Evolutionary conservation across 2,797 vertebrate genomes (phyloP), one percentile per base, ranked within the genome.

Genomic region (Protosalanx chinensis): DNA sequence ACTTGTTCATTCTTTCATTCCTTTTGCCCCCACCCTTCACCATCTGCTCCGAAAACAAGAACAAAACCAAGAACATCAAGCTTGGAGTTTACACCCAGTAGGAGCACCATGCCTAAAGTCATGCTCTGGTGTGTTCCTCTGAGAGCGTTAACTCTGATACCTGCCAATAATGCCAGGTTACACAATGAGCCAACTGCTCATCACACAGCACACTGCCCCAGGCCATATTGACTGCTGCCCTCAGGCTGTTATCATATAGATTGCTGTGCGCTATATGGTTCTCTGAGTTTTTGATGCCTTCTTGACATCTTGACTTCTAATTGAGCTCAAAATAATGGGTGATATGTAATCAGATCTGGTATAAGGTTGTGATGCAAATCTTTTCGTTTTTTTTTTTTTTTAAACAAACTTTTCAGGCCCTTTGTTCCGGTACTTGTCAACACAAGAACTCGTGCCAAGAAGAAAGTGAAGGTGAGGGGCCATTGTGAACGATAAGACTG

Each of bases 391-490:
- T 10, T 1, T 1, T 8, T 13, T 10, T 46, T 46, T 46, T 2
- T 12, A 46, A 46, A 46, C 1, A 1, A 46, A 46, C 41, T 46
- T 41, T 46, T 46, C 41, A 46, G 41, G 2, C 41, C 41, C 7
- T 46, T 46, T 46, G 10, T 46, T 13, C 41, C 10, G 41, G 12
- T 46, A 3, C 37, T 41, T 41, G 37, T 41, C 37, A 41, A 41
- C 37, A 41, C 41, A 13, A 56, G 51, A 16, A 16, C 51, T 16
- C 15, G n/a, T 37, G 32, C 67, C 33, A 57, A 37, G n/a, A n/a
- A 58, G 56, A 27, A 18, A 68, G 18, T 57, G 33, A 35, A 68
- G 67, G 67, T 56, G 32, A n/a, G 53, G 53, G 32, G 56, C n/a
- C 56, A 68, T 10, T 3, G 56, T 1, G 27, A 37, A 56, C 4